phyloP scores from a whole-genome alignment of 2,113 vertebrate species.

The Megaleporinus macrocephalus region DNA sequence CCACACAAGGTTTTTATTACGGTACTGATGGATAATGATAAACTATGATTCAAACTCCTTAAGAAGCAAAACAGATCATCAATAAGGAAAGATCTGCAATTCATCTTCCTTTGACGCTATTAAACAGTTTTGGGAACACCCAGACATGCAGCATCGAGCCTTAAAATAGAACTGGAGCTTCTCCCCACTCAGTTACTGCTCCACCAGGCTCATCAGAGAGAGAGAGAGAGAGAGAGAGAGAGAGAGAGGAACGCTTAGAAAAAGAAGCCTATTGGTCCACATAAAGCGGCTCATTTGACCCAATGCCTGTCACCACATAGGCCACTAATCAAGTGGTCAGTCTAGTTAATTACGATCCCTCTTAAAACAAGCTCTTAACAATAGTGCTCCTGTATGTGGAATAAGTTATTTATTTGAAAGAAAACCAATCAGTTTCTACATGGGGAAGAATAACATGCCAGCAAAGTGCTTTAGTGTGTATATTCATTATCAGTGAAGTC shows the following conservation, averaged over 20 bases:
- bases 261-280: neutral
- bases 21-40: neutral
- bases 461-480: too few relatives aligned
- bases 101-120: conserved; percentile 45
- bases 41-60: neutral
- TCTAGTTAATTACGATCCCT: neutral
- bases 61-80: conserved; percentile 7
- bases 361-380: neutral
- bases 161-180: conserved; percentile 74
- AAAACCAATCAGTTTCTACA: neutral
- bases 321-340: neutral
- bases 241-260: neutral
- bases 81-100: conserved; percentile 41
- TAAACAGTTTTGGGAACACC: conserved; percentile 63
- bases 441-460: too few relatives aligned
- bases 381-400: neutral
- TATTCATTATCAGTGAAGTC: too few relatives aligned
- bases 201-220: neutral
- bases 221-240: neutral
- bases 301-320: neutral
- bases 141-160: conserved; percentile 69
- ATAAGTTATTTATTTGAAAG: neutral
- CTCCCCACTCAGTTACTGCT: conserved; percentile 32
- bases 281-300: conserved; percentile 8
- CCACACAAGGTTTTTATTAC: neutral